phyloP scores from a whole-genome alignment of 37 sponge, comb jelly and placozoan genomes.

The Haliclona indistincta region DNA sequence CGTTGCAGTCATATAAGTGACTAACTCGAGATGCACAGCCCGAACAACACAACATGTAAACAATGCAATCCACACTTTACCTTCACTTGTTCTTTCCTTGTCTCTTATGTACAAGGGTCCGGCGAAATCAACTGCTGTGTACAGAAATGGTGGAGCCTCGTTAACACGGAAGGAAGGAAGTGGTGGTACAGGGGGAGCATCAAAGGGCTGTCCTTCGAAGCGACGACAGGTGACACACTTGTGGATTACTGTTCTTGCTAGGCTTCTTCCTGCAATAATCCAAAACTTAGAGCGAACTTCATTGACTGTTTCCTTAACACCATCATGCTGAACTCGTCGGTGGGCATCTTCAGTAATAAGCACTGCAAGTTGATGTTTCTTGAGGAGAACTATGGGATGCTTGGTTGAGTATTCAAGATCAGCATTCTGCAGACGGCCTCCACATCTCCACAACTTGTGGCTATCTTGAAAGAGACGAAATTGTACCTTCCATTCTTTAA shows the following conservation, averaged over 20 bases:
- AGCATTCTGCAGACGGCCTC: constrained; percentile 10
- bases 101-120: not conserved
- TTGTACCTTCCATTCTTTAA: not conserved
- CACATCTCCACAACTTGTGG: constrained; percentile 8
- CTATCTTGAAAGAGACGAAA: not conserved
- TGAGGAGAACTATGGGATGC: not conserved
- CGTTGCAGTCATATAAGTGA: not conserved
- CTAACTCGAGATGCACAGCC: constrained; percentile 8
- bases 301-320: not conserved
- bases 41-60: too few species aligned
- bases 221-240: not conserved
- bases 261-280: not conserved
- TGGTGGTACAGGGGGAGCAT: not conserved
- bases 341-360: too few species aligned
- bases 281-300: constrained; percentile 1
- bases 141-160: not conserved
- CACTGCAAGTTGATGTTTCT: not conserved
- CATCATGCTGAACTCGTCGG: not conserved
- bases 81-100: not conserved
- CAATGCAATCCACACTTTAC: too few species aligned
- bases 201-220: not conserved
- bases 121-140: not conserved
- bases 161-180: not conserved
- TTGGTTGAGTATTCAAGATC: too few species aligned
- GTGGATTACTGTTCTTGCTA: not conserved